Conservation (phyloP, 1,140 invertebrate species). For the Orchesella cincta region DNA sequence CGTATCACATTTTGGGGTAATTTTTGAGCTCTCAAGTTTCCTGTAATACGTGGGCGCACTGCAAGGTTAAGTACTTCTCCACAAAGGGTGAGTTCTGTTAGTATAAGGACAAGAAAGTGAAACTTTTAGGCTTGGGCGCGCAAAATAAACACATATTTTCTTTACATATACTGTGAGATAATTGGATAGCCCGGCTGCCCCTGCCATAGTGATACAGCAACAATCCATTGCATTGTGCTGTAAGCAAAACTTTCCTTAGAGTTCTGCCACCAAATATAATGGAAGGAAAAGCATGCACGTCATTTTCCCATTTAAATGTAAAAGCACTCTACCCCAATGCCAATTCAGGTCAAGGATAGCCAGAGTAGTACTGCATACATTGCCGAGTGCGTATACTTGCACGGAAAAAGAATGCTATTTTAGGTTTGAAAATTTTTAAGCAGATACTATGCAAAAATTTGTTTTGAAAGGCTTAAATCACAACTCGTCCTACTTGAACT, state of each 20-base stretch:
- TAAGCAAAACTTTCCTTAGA: slow-evolving; percentile 17
- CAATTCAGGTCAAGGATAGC: not conserved
- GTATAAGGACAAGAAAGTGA: not conserved
- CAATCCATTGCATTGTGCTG: not conserved
- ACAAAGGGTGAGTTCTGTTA: not conserved
- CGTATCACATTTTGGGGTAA: not conserved
- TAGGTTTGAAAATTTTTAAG: not conserved
- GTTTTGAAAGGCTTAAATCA: not conserved
- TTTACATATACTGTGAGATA: not conserved
- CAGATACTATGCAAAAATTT: not conserved
- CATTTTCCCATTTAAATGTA: slow-evolving; percentile 1
- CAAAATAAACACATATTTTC: not conserved
- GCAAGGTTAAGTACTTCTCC: not conserved
- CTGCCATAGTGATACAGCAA: slow-evolving; percentile 11
- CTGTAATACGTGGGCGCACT: not conserved
- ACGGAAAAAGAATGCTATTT: slow-evolving; percentile 24
- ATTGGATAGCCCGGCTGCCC: slow-evolving; percentile 30
- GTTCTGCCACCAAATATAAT: slow-evolving; percentile 15
- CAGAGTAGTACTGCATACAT: not conserved
- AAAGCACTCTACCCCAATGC: not conserved
- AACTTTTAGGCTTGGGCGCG: not conserved
- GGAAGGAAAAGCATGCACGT: slow-evolving; percentile 34
- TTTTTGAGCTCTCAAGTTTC: not conserved
- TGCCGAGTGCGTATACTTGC: not conserved
- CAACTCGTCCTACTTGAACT: not conserved